phyloP scores from a whole-genome alignment of 1,140 invertebrate species.

The Cephus cinctus region DNA sequence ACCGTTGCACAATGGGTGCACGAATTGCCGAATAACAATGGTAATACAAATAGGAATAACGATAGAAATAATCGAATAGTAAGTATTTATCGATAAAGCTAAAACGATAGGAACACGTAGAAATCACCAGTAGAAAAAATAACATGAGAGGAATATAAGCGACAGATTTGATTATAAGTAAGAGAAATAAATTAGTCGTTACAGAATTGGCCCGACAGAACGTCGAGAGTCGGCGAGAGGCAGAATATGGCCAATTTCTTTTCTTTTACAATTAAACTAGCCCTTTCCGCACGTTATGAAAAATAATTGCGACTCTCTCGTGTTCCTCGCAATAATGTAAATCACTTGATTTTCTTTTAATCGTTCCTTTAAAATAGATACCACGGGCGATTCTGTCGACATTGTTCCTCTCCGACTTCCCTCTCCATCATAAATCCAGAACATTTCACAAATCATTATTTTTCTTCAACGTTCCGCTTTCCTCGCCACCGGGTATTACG shows the following conservation, averaged over 20 bases:
- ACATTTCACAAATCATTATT: neutral
- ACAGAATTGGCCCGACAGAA: too few species aligned
- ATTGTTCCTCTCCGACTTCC: slow-evolving; percentile 4
- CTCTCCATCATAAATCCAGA: neutral
- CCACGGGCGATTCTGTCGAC: slow-evolving; percentile 13
- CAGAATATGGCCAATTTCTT: neutral
- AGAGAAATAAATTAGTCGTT: neutral
- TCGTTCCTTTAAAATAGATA: too few species aligned
- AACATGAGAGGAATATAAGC: neutral
- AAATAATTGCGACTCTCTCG: slow-evolving; percentile 27
- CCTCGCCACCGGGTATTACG: neutral
- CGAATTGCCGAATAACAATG: too few species aligned
- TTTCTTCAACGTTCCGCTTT: slow-evolving; percentile 11
- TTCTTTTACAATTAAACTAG: too few species aligned
- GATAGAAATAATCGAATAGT: too few species aligned
- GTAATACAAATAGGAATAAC: too few species aligned
- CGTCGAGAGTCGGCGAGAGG: too few species aligned
- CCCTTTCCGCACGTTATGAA: slow-evolving; percentile 29
- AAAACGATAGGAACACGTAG: too few species aligned
- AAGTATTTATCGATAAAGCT: too few species aligned
- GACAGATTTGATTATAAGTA: slow-evolving; percentile 12
- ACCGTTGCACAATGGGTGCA: too few species aligned
- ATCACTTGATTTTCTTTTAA: neutral
- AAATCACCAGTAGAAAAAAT: neutral
- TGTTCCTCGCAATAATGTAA: too few species aligned